phyloP scores from a whole-genome alignment of 2,113 vertebrate species.

The Ochotona princeps region DNA sequence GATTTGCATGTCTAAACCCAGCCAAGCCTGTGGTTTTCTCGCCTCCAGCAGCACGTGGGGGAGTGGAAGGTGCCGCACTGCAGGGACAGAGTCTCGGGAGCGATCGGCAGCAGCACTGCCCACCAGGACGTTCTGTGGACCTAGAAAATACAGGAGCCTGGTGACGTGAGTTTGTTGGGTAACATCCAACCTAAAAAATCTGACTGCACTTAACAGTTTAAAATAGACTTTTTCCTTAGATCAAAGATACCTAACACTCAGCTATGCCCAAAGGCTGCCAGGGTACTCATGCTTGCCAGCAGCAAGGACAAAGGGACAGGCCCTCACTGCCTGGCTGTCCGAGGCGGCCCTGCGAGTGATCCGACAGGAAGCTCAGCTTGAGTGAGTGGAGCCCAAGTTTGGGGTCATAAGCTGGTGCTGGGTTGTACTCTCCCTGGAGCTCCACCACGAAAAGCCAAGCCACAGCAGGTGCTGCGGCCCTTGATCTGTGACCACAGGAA shows the following conservation, averaged over 20 bases:
- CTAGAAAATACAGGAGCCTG: neutral
- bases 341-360: neutral
- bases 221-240: constrained; percentile 68
- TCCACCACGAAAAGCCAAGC: neutral
- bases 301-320: constrained; percentile 58
- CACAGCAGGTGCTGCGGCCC: neutral
- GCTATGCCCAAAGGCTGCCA: constrained; percentile 58
- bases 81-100: neutral
- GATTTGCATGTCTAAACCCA: constrained; percentile 46
- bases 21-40: neutral
- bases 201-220: constrained; percentile 43
- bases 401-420: neutral
- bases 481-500: neutral
- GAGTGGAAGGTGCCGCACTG: no score
- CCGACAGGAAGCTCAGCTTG: neutral
- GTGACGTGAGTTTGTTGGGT: neutral
- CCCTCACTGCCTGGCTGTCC: neutral
- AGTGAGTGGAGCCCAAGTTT: accelerated
- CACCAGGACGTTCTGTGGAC: no score
- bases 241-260: constrained; percentile 22
- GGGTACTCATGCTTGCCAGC: constrained; percentile 22
- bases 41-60: neutral
- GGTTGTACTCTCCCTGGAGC: no score
- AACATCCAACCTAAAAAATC: constrained; percentile 16
- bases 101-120: no score